Evolutionary conservation across 2,113 vertebrate species (phyloP).

Genomic region (Coregonus clupeaformis): DNA sequence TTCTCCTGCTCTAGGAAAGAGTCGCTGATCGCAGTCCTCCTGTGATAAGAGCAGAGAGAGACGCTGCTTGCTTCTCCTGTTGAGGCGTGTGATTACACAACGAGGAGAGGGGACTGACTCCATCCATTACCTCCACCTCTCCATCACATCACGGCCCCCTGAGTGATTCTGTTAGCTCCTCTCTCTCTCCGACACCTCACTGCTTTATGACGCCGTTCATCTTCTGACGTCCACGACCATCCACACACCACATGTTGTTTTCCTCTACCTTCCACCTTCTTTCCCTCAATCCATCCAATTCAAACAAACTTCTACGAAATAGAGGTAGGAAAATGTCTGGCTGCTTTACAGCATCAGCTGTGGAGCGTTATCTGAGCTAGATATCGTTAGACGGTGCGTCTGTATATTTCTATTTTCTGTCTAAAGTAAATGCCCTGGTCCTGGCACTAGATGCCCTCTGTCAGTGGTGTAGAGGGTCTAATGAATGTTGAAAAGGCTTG

Average conservation of each 20-base stretch:
- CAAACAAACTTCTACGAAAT: not conserved
- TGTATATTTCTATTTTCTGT: constrained; percentile 5
- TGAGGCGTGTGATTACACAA: constrained; percentile 19
- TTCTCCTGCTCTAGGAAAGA: not conserved
- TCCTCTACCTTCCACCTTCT: not conserved
- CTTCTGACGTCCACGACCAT: not conserved
- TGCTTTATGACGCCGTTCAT: not conserved
- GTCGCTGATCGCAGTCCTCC: constrained; percentile 10
- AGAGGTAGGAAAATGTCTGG: no score
- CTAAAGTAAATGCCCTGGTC: no score
- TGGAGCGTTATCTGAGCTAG: not conserved
- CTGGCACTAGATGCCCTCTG: constrained; percentile 41
- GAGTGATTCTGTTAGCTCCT: not conserved
- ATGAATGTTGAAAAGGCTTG: no score
- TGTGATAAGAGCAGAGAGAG: not conserved
- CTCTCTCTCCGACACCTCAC: not conserved
- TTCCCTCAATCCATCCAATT: not conserved
- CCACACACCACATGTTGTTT: no score
- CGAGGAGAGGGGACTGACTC: not conserved
- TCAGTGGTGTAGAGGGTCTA: constrained; percentile 51
- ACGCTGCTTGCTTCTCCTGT: constrained; percentile 21
- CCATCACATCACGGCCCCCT: constrained; percentile 1
- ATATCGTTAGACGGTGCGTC: not conserved
- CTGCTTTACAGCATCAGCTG: no score
- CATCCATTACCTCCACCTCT: not conserved